Evolutionary conservation across 2,797 vertebrate species (phyloP).

Genomic region (Mallotus villosus): DNA sequence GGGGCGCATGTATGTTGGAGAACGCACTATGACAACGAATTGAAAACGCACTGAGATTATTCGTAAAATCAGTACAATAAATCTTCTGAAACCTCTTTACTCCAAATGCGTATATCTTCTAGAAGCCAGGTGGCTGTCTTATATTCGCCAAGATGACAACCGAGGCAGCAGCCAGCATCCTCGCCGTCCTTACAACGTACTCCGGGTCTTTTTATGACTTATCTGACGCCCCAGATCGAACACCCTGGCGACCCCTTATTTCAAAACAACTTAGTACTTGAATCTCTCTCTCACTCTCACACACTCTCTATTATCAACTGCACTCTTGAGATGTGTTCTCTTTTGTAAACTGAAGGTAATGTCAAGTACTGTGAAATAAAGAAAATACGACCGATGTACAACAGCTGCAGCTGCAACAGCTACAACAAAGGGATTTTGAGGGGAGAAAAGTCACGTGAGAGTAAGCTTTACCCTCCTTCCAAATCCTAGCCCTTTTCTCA

Average conservation of each 20-base stretch:
- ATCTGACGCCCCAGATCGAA: conserved; percentile 16
- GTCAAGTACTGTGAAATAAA: conserved; percentile 3
- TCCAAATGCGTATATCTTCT: neutral
- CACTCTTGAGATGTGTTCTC: conserved; percentile 5
- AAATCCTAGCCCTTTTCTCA: neutral
- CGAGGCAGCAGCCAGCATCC: conserved; percentile 18
- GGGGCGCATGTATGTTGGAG: conserved; percentile 10
- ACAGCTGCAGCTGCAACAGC: conserved; percentile 31
- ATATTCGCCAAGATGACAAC: conserved; percentile 10
- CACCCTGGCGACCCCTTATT: conserved; percentile 11
- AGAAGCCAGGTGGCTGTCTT: neutral
- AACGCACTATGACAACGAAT: conserved; percentile 12
- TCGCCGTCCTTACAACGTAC: conserved; percentile 9
- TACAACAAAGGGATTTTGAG: conserved; percentile 45
- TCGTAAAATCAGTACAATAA: neutral
- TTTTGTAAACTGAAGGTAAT: conserved; percentile 9
- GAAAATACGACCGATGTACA: conserved; percentile 13
- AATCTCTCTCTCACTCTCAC: conserved; percentile 1
- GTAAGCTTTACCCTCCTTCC: conserved; percentile 6
- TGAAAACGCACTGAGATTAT: neutral
- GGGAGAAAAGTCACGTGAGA: conserved; percentile 36
- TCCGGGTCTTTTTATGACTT: conserved; percentile 19
- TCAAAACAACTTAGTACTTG: conserved; percentile 15
- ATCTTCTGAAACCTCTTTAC: conserved; percentile 9
- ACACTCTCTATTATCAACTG: neutral